Evolutionary conservation across 2,797 vertebrate species (phyloP).

Genomic region (Tiaroga cobitis): DNA sequence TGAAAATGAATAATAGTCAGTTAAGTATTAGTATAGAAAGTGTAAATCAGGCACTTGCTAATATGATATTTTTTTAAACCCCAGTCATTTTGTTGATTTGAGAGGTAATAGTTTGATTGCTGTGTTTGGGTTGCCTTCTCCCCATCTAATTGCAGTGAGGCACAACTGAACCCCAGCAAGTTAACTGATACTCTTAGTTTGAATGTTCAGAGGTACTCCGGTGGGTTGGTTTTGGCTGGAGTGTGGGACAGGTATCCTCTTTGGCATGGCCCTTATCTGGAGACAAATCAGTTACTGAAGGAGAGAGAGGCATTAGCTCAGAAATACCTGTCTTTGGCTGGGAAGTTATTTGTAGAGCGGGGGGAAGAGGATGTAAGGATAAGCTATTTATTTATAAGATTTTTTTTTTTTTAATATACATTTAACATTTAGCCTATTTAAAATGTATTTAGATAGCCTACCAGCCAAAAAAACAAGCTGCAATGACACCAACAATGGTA

Average conservation of each 20-base stretch:
- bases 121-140: conserved; percentile 19
- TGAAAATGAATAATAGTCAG: background rate
- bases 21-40: background rate
- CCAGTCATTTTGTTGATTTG: conserved; percentile 26
- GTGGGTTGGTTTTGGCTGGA: conserved; percentile 4
- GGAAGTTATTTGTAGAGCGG: conserved; percentile 30
- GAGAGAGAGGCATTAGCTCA: conserved; percentile 21
- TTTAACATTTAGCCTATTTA: background rate
- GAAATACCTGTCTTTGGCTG: conserved; percentile 24
- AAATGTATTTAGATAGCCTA: background rate
- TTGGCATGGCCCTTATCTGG: conserved; percentile 38
- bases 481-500: background rate
- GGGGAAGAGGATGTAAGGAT: background rate
- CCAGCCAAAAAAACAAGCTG: background rate
- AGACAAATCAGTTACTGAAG: conserved; percentile 23
- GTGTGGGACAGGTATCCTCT: conserved; percentile 39
- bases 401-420: too few species aligned
- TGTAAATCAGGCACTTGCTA: conserved; percentile 1
- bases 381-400: background rate
- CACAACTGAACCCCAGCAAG: conserved; percentile 19
- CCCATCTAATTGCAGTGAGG: conserved; percentile 14
- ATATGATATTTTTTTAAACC: conserved; percentile 20
- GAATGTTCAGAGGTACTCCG: conserved; percentile 23
- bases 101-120: conserved; percentile 13
- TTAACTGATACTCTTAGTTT: conserved; percentile 41